These are phyloP conservation scores for Pseudomyrmex gracilis DNA, from an alignment of 1,140 invertebrate species.

Conservation along the genomic window DNA sequence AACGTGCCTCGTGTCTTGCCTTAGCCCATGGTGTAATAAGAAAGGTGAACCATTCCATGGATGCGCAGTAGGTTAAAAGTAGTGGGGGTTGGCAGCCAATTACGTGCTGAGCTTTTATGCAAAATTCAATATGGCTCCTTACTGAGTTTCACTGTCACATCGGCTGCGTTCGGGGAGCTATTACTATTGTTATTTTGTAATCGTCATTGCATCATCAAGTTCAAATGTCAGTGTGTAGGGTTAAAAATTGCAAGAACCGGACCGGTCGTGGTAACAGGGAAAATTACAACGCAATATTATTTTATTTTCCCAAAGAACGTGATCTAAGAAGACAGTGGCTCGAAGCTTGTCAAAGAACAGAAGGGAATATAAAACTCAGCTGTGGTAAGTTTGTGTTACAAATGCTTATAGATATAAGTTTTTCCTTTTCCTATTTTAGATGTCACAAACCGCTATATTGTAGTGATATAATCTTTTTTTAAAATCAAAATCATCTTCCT, in stretches of 20 bases:
- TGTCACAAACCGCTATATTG: not conserved
- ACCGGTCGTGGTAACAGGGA: not conserved
- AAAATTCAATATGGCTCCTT: conserved; percentile 1
- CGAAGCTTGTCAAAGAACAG: not conserved
- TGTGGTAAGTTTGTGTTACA: not conserved
- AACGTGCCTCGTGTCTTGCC: too few relatives aligned
- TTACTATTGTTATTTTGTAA: too few relatives aligned
- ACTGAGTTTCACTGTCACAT: not conserved
- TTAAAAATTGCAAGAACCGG: not conserved
- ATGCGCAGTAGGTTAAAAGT: not conserved
- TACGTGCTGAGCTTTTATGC: not conserved
- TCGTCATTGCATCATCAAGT: not conserved
- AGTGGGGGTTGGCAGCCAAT: not conserved
- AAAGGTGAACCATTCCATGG: not conserved
- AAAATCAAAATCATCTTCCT: not conserved
- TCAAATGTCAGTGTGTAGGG: not conserved
- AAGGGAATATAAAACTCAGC: not conserved
- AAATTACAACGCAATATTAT: not conserved
- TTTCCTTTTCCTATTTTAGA: not conserved
- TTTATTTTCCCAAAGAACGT: not conserved
- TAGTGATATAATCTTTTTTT: not conserved
- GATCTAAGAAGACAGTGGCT: not conserved
- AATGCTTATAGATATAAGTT: not conserved
- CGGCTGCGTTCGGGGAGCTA: too few relatives aligned
- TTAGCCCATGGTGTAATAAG: not conserved